Percentiles rank a stretch among this genome's conserved stretches.
These are phyloP conservation scores for Pachypsylla venusta DNA, from an alignment of 1,140 invertebrate genomes.

Conservation along the genomic window DNA sequence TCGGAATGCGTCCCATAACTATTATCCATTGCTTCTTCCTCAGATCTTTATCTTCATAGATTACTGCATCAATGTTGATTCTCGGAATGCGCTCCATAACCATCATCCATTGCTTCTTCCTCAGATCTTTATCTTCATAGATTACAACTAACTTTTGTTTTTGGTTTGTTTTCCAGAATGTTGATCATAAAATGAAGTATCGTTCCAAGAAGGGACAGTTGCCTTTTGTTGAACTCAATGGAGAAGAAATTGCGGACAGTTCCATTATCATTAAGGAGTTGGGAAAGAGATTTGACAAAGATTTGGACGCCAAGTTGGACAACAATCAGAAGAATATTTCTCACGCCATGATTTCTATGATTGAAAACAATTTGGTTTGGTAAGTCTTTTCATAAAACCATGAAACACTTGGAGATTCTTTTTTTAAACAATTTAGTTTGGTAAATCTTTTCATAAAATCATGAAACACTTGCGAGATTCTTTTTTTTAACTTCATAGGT, in stretches of 20 bases:
- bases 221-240: constrained; percentile 85
- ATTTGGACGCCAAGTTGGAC: constrained; percentile 62
- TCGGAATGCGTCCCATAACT: no score
- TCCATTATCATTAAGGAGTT: constrained; percentile 76
- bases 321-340: constrained; percentile 70
- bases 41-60: no score
- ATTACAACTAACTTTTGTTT: no score
- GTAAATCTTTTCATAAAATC: constrained; percentile 31
- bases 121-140: no score
- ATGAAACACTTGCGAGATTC: no score
- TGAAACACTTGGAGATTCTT: no score
- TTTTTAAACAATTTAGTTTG: constrained; percentile 81
- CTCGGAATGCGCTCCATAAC: no score
- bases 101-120: no score
- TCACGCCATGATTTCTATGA: constrained; percentile 88
- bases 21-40: no score
- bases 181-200: constrained; percentile 85
- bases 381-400: constrained; percentile 25
- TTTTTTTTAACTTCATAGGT: no score
- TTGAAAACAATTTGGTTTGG: constrained; percentile 85
- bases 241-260: constrained; percentile 82
- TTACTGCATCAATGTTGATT: no score
- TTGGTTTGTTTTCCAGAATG: no score
- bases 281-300: constrained; percentile 61
- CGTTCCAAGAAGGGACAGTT: constrained; percentile 84